Evolutionary conservation across 2,888 invertebrate genomes (phyloP).

Genomic region (Erannis defoliaria): DNA sequence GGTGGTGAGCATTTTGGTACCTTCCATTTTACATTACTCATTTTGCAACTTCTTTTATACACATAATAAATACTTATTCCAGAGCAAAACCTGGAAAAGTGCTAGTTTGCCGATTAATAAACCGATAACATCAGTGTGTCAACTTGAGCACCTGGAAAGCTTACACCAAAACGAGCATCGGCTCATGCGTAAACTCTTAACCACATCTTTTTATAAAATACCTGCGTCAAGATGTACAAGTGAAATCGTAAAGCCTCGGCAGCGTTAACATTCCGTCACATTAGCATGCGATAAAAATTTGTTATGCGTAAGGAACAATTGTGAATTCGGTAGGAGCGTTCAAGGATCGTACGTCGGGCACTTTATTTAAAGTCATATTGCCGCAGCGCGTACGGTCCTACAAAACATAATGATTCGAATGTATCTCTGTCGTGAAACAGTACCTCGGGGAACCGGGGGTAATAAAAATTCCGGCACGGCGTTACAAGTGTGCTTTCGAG

Average conservation of each 20-base stretch:
- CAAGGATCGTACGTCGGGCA: constrained; percentile 31
- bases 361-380: constrained; percentile 62
- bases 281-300: constrained; percentile 42
- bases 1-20: too few relatives aligned
- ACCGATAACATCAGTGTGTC: too few relatives aligned
- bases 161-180: not conserved
- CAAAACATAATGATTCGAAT: constrained; percentile 75
- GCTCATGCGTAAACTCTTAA: constrained; percentile 7
- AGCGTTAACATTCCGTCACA: constrained; percentile 39
- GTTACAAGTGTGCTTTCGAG: constrained; percentile 76
- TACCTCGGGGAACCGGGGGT: constrained; percentile 73
- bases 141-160: not conserved
- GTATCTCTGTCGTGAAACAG: constrained; percentile 77
- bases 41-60: too few relatives aligned
- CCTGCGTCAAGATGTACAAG: constrained; percentile 19
- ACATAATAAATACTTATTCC: too few relatives aligned
- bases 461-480: constrained; percentile 80
- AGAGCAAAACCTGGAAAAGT: too few relatives aligned
- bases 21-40: too few relatives aligned
- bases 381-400: constrained; percentile 59
- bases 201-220: constrained; percentile 28
- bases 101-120: too few relatives aligned
- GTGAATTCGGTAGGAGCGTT: constrained; percentile 26
- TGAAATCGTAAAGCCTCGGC: constrained; percentile 33
- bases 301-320: constrained; percentile 43